These are phyloP conservation scores for Lepidurus apus DNA, from an alignment of 1,140 invertebrate species.

Conservation along the genomic window DNA sequence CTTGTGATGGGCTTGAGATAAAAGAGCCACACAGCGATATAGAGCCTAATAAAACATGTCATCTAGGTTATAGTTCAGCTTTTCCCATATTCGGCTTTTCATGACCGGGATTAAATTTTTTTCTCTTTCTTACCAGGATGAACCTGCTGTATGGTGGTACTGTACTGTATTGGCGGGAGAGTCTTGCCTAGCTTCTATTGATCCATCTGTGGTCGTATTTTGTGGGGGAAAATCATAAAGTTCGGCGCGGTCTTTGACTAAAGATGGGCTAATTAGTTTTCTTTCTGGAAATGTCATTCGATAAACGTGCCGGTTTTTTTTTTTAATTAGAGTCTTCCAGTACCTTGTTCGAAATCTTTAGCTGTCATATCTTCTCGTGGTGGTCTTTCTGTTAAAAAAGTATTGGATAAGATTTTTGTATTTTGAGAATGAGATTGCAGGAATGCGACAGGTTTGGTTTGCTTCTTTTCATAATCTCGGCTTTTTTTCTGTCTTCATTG, in stretches of 20 bases:
- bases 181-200: neutral
- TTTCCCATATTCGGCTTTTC: neutral
- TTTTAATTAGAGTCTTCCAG: too few species aligned
- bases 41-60: neutral
- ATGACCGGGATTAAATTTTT: neutral
- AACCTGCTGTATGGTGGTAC: neutral
- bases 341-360: too few species aligned
- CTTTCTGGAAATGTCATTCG: neutral
- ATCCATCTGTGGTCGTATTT: neutral
- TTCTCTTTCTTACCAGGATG: neutral
- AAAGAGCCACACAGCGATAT: neutral
- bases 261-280: constrained; percentile 3
- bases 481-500: neutral
- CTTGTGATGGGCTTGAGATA: neutral
- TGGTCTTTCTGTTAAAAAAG: neutral
- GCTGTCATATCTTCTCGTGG: too few species aligned
- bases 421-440: neutral
- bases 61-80: neutral
- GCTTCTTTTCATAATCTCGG: neutral
- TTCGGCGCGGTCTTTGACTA: neutral
- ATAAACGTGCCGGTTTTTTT: too few species aligned
- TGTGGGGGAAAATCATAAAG: neutral
- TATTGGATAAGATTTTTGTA: neutral
- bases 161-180: neutral
- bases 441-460: neutral